Conservation (phyloP, 2,797 vertebrate genomes). For the Crenuchus spilurus region DNA sequence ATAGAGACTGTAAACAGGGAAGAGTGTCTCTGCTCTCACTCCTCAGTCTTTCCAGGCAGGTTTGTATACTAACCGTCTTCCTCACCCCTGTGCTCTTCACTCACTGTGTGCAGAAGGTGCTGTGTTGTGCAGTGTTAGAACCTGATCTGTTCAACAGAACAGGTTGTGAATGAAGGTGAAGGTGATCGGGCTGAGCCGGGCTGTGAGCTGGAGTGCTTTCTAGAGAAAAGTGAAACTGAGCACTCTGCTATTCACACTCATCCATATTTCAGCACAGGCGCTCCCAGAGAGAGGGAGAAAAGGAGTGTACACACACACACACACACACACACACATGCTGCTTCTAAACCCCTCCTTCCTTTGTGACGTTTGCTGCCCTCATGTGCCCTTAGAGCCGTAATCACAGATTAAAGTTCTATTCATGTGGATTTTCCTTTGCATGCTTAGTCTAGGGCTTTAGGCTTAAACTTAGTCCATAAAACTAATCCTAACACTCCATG, state of each 20-base stretch:
- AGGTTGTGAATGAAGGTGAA: neutral
- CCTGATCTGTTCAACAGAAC: neutral
- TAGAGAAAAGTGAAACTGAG: slow-evolving; percentile 54
- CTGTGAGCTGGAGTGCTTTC: slow-evolving; percentile 24
- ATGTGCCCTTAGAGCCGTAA: neutral
- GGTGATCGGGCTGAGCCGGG: neutral
- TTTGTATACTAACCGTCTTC: too few relatives aligned
- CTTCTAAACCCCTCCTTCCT: slow-evolving; percentile 35
- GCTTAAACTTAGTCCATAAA: neutral
- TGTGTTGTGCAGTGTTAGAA: neutral
- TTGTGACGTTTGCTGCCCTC: slow-evolving; percentile 18
- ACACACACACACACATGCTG: neutral
- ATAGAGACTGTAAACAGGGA: slow-evolving; percentile 69
- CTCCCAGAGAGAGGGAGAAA: slow-evolving; percentile 24
- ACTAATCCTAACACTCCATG: too few relatives aligned
- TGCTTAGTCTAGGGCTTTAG: neutral
- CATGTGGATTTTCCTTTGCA: neutral
- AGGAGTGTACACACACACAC: neutral
- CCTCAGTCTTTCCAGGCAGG: too few relatives aligned
- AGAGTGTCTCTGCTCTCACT: slow-evolving; percentile 25
- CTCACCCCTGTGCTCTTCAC: too few relatives aligned
- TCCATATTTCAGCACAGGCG: slow-evolving; percentile 54
- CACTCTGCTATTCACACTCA: slow-evolving; percentile 49
- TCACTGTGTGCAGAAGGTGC: neutral
- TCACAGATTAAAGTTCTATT: neutral